phyloP scores from a whole-genome alignment of 2,888 invertebrate genomes.

The Zele albiditarsus region DNA sequence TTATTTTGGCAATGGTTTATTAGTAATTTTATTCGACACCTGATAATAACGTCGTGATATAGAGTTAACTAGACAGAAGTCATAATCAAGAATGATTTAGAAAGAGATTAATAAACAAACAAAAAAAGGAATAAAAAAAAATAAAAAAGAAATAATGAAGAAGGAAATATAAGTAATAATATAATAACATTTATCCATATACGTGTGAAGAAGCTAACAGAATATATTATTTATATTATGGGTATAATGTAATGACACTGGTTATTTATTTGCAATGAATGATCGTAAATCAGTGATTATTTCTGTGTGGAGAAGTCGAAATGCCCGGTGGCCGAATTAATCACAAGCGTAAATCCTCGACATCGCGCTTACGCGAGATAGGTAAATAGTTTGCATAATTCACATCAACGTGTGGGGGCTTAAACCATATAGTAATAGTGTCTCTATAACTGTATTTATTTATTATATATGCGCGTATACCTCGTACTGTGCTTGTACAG shows the following conservation, averaged over 20 bases:
- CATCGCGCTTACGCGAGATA: conserved; percentile 49
- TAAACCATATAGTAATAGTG: conserved; percentile 30
- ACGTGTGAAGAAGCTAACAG: not conserved
- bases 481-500: conserved; percentile 21
- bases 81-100: conserved; percentile 5
- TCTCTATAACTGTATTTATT: conserved; percentile 29
- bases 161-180: conserved; percentile 5
- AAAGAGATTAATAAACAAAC: not conserved
- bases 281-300: conserved; percentile 55
- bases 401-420: conserved; percentile 55
- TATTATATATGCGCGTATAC: not conserved
- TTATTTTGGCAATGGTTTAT: not conserved
- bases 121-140: not conserved
- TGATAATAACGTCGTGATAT: conserved; percentile 27
- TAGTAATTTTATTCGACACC: conserved; percentile 28
- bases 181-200: conserved; percentile 7
- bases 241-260: conserved; percentile 10
- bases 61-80: conserved; percentile 17
- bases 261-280: conserved; percentile 54
- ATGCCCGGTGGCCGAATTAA: conserved; percentile 51
- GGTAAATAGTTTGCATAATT: conserved; percentile 56
- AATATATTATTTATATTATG: conserved; percentile 19
- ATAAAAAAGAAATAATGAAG: not conserved
- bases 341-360: conserved; percentile 54
- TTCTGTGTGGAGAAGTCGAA: conserved; percentile 53